These are phyloP conservation scores for Drosophila suboccidentalis DNA, from an alignment of 2,888 invertebrate genomes.

Conservation along the genomic window DNA sequence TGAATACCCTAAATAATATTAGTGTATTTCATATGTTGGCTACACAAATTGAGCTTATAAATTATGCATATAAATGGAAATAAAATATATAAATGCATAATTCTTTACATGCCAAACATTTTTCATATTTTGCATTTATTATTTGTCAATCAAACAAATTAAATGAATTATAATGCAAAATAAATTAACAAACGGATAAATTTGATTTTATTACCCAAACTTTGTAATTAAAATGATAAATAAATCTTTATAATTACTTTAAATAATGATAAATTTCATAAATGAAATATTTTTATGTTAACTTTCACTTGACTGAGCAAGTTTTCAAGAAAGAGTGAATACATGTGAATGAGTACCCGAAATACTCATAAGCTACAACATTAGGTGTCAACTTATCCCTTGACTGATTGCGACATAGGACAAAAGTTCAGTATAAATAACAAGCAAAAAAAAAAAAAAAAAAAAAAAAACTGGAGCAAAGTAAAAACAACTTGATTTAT, in stretches of 20 bases:
- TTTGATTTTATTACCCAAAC: background rate
- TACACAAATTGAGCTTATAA: background rate
- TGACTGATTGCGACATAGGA: constrained; percentile 21
- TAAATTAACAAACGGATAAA: background rate
- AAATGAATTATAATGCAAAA: background rate
- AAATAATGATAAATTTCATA: background rate
- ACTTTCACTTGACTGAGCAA: constrained; percentile 64
- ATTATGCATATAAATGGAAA: background rate
- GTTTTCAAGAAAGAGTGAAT: constrained; percentile 10
- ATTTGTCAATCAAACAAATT: constrained; percentile 4
- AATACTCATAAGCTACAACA: background rate
- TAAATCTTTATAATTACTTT: background rate
- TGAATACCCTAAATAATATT: too few relatives aligned
- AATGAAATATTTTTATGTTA: background rate
- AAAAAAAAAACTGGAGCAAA: constrained; percentile 35
- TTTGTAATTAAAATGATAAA: background rate
- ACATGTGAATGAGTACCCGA: constrained; percentile 1
- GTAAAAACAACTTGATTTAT: constrained; percentile 1
- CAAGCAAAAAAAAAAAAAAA: background rate
- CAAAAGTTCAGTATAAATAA: constrained; percentile 13
- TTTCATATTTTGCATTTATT: background rate
- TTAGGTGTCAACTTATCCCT: constrained; percentile 29
- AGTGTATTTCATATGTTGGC: too few relatives aligned
- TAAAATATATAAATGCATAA: background rate
- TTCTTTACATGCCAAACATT: background rate